Evolutionary conservation across 2,113 vertebrate genomes (phyloP), one percentile per base, ranked within the genome.

Genomic region (Nibea albiflora): DNA sequence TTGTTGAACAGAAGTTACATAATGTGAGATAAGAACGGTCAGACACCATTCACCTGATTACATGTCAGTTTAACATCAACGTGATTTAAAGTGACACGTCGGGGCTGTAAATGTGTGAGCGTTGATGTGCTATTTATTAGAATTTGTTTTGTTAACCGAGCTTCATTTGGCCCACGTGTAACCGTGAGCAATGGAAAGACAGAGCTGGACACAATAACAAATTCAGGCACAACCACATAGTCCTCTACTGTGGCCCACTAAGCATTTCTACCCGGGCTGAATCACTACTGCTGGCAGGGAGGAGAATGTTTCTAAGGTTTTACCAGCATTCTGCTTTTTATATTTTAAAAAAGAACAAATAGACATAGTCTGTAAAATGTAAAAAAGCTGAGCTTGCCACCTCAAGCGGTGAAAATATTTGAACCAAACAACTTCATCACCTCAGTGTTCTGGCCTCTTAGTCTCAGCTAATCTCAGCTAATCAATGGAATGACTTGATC

Each of bases 181-280:
- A 57, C 56, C 24, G 24, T 58, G 39, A 71, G 72, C 35, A 83
- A 65, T 49, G 58, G 46, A 79, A 79, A 52, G 46, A 42, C 28
- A 81, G 26, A 63, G 12, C 16, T 56, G 0, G 46, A 84, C 54
- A 66, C 54, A 76, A 81, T n/a, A 64, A 61, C 44, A 75, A 47
- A 57, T 61, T 66, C 19, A 20, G 62, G 66, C 31, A 9, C 17
- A 20, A 86, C 88, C 88, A 66, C 82, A 87, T 26, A 50, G 26
- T 54, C 7, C 19, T 71, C 71, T 50, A 52, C 53, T 70, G 73
- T 58, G 67, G 44, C 28, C 58, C 63, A 57, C 65, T 17, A 46
- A 66, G 66, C 70, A 69, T 53, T 73, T 81, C 58, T 66, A 56
- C 57, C 58, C 14, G 42, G 67, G 77, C 83, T 84, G 77, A 90